Evolutionary conservation across 1,140 invertebrate species (phyloP).

Genomic region (Doryteuthis pealeii): DNA sequence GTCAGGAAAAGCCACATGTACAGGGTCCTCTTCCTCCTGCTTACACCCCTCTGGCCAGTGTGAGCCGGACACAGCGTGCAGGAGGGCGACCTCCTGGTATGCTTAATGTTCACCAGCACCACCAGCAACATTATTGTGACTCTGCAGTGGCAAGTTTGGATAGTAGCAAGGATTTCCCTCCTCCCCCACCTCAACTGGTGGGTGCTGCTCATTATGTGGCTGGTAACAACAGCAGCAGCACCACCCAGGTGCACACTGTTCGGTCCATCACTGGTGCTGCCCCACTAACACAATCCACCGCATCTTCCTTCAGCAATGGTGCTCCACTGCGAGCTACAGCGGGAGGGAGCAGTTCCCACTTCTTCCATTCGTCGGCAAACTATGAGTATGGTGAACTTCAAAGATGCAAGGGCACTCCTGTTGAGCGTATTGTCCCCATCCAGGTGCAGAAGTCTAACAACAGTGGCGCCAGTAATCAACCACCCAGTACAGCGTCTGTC

Average conservation of each 20-base stretch:
- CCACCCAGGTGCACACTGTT: not conserved
- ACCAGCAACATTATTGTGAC: not conserved
- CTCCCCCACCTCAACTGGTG: not conserved
- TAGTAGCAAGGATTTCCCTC: not conserved
- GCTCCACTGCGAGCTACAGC: not conserved
- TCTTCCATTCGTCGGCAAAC: not conserved
- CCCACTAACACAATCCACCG: not conserved
- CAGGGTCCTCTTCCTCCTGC: not conserved
- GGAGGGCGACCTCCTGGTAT: not conserved
- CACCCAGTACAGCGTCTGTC: not conserved
- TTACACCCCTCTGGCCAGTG: not conserved
- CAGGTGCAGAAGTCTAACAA: not conserved
- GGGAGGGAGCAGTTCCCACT: not conserved
- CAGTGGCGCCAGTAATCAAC: not conserved
- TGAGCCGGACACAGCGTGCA: not conserved
- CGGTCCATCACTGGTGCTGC: not conserved
- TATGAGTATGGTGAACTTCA: not conserved
- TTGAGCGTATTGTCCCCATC: not conserved
- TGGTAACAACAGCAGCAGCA: too few species aligned
- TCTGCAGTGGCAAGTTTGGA: not conserved
- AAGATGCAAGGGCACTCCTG: not conserved
- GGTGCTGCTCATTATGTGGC: too few species aligned
- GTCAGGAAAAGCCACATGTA: not conserved
- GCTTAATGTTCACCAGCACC: not conserved
- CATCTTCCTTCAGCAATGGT: not conserved